phyloP scores from a whole-genome alignment of 2,797 vertebrate species.

The Sebastes minor region DNA sequence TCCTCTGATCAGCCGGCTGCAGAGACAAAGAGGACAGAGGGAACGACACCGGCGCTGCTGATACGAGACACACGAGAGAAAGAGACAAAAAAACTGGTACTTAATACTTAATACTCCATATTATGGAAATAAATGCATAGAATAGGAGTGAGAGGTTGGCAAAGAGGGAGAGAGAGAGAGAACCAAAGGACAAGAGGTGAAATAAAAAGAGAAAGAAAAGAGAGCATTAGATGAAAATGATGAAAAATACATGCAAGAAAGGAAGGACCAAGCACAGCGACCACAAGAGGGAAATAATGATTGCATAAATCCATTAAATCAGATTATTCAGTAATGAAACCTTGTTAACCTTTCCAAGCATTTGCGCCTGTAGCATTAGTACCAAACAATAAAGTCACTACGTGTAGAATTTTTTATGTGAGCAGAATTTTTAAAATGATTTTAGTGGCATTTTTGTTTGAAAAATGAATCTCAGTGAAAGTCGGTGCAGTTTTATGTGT shows the following conservation, averaged over 20 bases:
- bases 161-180: background rate
- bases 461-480: background rate
- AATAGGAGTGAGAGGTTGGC: background rate
- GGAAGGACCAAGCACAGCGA: background rate
- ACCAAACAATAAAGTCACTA: background rate
- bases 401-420: background rate
- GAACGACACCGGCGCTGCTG: slow-evolving; percentile 56
- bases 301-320: background rate
- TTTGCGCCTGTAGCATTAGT: background rate
- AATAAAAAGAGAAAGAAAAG: background rate
- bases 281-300: background rate
- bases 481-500: background rate
- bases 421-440: background rate
- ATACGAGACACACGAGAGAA: background rate
- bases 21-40: slow-evolving; percentile 69
- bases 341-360: background rate
- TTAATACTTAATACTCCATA: background rate
- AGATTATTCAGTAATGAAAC: background rate
- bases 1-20: slow-evolving; percentile 73
- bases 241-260: background rate
- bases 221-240: background rate
- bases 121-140: background rate
- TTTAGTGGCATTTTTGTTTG: background rate
- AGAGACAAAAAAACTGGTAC: background rate
- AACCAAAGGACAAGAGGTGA: background rate